Evolutionary conservation across 2,888 invertebrate species (phyloP), one percentile per base, ranked within the genome.

Genomic region (Drosophila gaucha): DNA sequence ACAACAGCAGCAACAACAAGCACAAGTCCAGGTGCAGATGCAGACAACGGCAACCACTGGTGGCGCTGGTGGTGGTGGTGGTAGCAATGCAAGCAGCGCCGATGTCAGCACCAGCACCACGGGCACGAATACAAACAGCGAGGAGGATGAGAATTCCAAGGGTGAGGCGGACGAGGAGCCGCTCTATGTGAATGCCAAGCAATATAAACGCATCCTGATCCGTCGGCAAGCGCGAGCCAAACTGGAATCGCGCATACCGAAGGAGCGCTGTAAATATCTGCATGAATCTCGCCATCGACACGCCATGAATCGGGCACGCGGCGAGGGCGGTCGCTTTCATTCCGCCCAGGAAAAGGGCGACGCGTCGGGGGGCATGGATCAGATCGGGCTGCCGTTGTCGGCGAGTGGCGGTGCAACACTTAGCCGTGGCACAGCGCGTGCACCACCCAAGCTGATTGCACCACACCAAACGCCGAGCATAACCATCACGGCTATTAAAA

Each of bases 101-200:
- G 78, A 78, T 39, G 74, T 78, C 20, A 68, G 78, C 55, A 86
- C 88, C 39, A 83, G 72, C 50, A 80, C 89, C 24, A 75, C 87
- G 0, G 80, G 86, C 3, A 71, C 84, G 4, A 82, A 82, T 31
- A 79, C 84, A 0, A 80, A 80, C 35, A 86, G 86, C 54, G 89
- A 89, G 36, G 89, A 90, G 33, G 89, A 90, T 20, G 89, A 88
- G 57, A 78, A 69, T 50, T 78, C 64, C 24, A 89, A 90, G 44
- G 89, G 89, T 0, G 92, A 92, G 51, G 86, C 89, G 0, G 98
- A 98, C 90, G 99, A 99, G 89, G 98, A 99, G 88, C 97, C 99
- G 0, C 93, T 99, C 16, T 99, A 99, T 91, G 99, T 99, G 0
- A 99, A 99, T 93, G 99, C 99, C 20, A 96, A 99, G 89, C 99